Percentiles rank a stretch among this genome's conserved stretches.
phyloP scores from a whole-genome alignment of 2,888 invertebrate species.

The Pyralis farinalis region DNA sequence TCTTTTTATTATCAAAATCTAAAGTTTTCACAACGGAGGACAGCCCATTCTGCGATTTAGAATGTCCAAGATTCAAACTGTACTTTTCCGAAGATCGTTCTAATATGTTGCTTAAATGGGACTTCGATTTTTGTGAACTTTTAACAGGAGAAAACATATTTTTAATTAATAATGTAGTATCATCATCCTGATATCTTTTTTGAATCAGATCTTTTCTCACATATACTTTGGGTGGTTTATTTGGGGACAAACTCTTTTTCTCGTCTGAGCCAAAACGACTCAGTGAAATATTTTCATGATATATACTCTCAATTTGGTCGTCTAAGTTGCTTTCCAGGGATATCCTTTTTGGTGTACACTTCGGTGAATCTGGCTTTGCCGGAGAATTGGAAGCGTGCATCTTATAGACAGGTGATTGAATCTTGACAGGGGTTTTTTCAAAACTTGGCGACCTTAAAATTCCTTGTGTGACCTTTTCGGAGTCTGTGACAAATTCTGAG shows the following conservation, averaged over 20 bases:
- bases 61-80: constrained; percentile 22
- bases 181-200: constrained; percentile 41
- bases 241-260: constrained; percentile 34
- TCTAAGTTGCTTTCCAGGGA: constrained; percentile 35
- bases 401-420: constrained; percentile 51
- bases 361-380: constrained; percentile 35
- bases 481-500: constrained; percentile 48
- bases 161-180: constrained; percentile 52
- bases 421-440: constrained; percentile 44
- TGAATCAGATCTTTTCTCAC: constrained; percentile 67
- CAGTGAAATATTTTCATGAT: constrained; percentile 55
- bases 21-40: constrained; percentile 65
- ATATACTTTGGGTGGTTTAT: constrained; percentile 56
- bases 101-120: constrained; percentile 41
- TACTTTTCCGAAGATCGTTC: constrained; percentile 53
- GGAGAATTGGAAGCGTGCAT: constrained; percentile 69
- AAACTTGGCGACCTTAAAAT: constrained; percentile 36
- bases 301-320: constrained; percentile 59
- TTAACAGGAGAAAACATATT: constrained; percentile 59
- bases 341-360: constrained; percentile 20
- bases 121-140: constrained; percentile 29
- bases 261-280: constrained; percentile 55
- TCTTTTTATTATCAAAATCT: constrained; percentile 60
- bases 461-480: constrained; percentile 50
- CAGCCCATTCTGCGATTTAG: constrained; percentile 35